These are phyloP conservation scores for Eucera pruinosa DNA, from an alignment of 2,888 invertebrate genomes.

Conservation along the genomic window DNA sequence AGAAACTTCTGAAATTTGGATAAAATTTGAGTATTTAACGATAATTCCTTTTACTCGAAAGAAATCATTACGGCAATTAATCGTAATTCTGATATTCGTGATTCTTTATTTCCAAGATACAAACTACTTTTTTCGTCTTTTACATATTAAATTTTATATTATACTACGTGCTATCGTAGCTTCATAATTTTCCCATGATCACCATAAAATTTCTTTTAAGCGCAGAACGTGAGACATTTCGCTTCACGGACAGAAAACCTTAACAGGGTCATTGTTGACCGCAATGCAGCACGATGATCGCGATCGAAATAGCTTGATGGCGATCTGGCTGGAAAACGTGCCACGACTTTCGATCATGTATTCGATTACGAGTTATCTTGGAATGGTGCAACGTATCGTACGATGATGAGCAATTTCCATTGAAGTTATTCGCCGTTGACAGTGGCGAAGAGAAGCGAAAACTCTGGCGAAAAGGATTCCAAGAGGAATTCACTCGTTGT, in stretches of 20 bases:
- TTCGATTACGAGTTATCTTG: slow-evolving; percentile 25
- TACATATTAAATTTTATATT: too few species aligned
- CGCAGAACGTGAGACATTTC: background rate
- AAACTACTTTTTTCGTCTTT: too few species aligned
- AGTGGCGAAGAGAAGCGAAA: slow-evolving; percentile 12
- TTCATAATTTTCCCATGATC: background rate
- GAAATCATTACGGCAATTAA: too few species aligned
- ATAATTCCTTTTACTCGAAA: too few species aligned
- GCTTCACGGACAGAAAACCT: background rate
- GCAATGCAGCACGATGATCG: slow-evolving; percentile 24
- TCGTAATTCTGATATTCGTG: too few species aligned
- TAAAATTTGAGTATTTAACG: background rate
- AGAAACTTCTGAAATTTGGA: too few species aligned
- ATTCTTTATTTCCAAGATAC: too few species aligned
- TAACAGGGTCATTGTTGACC: slow-evolving; percentile 19
- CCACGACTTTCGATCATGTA: slow-evolving; percentile 46
- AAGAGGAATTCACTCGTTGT: background rate
- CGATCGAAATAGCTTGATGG: slow-evolving; percentile 44
- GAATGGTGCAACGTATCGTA: slow-evolving; percentile 22
- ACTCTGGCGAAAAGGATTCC: slow-evolving; percentile 10
- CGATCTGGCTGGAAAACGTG: slow-evolving; percentile 54
- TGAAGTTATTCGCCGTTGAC: slow-evolving; percentile 35
- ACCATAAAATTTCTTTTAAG: background rate
- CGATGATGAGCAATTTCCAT: slow-evolving; percentile 42
- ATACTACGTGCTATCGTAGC: too few species aligned